Base-by-base conservation (phyloP, 1,140 invertebrate genomes). In the Leptinotarsa defecta region DNA sequence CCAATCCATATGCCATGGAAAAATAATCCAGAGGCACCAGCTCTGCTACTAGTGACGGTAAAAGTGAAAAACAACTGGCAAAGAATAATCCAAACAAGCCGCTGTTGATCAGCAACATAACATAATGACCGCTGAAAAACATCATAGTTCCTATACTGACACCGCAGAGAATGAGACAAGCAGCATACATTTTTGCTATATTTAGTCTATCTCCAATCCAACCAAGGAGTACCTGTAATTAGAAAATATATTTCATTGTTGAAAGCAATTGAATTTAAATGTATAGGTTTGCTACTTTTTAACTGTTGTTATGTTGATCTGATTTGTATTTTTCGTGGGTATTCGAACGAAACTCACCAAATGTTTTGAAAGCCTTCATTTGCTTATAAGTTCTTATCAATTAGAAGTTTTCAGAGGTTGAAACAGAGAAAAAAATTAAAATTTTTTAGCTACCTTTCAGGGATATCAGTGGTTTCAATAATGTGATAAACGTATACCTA, bases 161-260 rank as follows among this genome's bases (percentile, higher is more conserved):
- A 2, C 94, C 95, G 79, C 94, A 95, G 0, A 93, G 77, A 4
- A 93, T 84, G 75, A 95, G 90, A 78, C 94, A 95, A 20, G 90
- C 81, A 0, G 93, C 91, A 84, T 96, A 96, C 1, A 94, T 92
- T 78, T 95, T 91, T 48, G 90, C 92, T 13, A 94, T 91, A 83
- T 94, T 93, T 84, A 95, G 91, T 79, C 92, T 90, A 85, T 98
- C 96, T 2, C 96, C 96, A 48, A 96, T 89, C 89, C 94, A 96
- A 1, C 96, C 96, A 27, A 96, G 89, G 11, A 91, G 88, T 48
- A 98, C 89, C 92, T 96, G 87, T 67, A 83, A 80, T 73, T 24
- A 3, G 3, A 13, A 57, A 48, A 15, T 8, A 69, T 69, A 11
- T 43, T 43, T 43, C 1, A 43, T 43, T 43, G 11, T 43, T 11